These are phyloP conservation scores for Athene noctua DNA, from an alignment of 2,113 vertebrate species.

Conservation along the genomic window DNA sequence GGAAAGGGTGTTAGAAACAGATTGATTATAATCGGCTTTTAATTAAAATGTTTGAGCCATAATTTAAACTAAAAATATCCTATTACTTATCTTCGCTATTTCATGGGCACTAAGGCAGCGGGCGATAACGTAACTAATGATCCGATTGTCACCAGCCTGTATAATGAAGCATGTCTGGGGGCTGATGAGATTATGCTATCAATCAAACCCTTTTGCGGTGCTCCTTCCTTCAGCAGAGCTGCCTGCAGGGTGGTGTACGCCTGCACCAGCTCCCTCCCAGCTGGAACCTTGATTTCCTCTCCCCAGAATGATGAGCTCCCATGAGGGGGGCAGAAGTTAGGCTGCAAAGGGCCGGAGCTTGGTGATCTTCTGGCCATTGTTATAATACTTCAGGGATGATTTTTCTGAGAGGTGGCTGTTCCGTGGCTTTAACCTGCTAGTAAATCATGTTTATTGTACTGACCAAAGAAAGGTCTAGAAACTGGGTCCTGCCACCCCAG, in stretches of 20 bases:
- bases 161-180: background rate
- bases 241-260: background rate
- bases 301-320: background rate
- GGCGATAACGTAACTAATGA: slow-evolving; percentile 7
- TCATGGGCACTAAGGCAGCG: background rate
- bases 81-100: background rate
- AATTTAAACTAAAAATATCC: slow-evolving; percentile 36
- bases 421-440: background rate
- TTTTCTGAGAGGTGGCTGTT: background rate
- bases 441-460: background rate
- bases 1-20: slow-evolving; percentile 4
- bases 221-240: background rate
- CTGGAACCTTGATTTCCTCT: background rate
- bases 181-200: background rate
- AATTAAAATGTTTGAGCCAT: slow-evolving; percentile 19
- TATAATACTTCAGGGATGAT: background rate
- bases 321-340: background rate
- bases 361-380: background rate
- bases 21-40: slow-evolving; percentile 22
- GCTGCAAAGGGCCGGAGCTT: background rate
- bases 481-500: background rate
- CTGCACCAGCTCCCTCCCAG: background rate
- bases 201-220: background rate
- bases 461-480: background rate
- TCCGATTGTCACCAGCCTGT: background rate